phyloP scores from a whole-genome alignment of 2,888 invertebrate species.

The Apotomis betuletana region DNA sequence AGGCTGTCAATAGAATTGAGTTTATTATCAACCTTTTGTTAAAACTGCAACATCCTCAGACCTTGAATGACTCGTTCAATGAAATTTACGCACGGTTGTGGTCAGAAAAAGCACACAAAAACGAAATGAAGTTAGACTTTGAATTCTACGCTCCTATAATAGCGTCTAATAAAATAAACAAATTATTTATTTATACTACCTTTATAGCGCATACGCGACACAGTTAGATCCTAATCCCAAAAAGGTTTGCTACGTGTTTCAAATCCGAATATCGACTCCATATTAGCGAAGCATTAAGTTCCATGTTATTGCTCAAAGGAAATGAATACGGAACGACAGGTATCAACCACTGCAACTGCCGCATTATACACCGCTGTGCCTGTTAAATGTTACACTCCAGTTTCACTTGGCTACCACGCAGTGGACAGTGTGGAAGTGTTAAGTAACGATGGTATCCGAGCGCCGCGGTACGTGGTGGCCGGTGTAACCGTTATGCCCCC shows the following conservation, averaged over 20 bases:
- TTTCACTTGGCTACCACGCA: slow-evolving; percentile 3
- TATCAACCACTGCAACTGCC: slow-evolving; percentile 46
- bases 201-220: slow-evolving; percentile 52
- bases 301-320: slow-evolving; percentile 67
- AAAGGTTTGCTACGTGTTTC: slow-evolving; percentile 65
- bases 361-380: slow-evolving; percentile 47
- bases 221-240: slow-evolving; percentile 69
- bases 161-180: slow-evolving; percentile 6
- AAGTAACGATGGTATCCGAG: slow-evolving; percentile 34
- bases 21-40: slow-evolving; percentile 14
- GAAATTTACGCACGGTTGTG: not conserved
- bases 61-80: not conserved
- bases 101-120: not conserved
- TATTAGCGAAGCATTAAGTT: slow-evolving; percentile 67
- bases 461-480: slow-evolving; percentile 45
- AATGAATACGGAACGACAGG: slow-evolving; percentile 70
- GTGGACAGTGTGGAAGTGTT: slow-evolving; percentile 29
- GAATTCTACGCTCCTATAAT: not conserved
- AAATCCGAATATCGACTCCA: slow-evolving; percentile 65
- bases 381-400: slow-evolving; percentile 42
- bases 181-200: slow-evolving; percentile 43
- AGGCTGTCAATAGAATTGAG: slow-evolving; percentile 11
- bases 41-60: not conserved
- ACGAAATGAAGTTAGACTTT: not conserved
- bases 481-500: slow-evolving; percentile 80